A percentile compares a stretch with the other conserved stretches of the same genome.
phyloP scores from a whole-genome alignment of 2,797 vertebrate genomes.

The Martes flavigula region DNA sequence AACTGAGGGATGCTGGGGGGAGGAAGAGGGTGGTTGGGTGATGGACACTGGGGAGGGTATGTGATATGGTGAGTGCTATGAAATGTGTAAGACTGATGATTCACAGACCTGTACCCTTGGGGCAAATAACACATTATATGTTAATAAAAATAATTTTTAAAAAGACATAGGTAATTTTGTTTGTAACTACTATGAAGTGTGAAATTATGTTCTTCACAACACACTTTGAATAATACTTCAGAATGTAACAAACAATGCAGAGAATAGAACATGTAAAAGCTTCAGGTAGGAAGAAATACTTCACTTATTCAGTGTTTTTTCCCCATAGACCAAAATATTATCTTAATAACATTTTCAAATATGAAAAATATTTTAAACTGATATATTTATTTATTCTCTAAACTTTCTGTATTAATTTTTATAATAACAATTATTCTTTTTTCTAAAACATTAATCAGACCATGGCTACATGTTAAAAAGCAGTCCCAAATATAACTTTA shows the following conservation, averaged over 20 bases:
- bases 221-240: not conserved
- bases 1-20: no score
- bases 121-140: no score
- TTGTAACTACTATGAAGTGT: not conserved
- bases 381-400: not conserved
- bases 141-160: not conserved
- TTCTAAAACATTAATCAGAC: not conserved
- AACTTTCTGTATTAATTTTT: not conserved
- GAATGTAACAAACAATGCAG: not conserved
- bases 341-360: not conserved
- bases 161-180: not conserved
- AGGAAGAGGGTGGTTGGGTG: no score
- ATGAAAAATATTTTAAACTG: not conserved
- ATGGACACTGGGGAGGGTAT: no score
- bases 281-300: not conserved
- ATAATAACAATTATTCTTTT: not conserved
- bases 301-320: not conserved
- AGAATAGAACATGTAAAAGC: not conserved
- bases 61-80: no score
- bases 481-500: not conserved
- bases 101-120: no score
- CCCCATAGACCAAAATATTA: not conserved
- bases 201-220: not conserved
- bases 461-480: not conserved
- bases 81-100: no score